These are phyloP conservation scores for Neodiprion virginianus DNA, from an alignment of 1,140 invertebrate genomes.

Conservation along the genomic window DNA sequence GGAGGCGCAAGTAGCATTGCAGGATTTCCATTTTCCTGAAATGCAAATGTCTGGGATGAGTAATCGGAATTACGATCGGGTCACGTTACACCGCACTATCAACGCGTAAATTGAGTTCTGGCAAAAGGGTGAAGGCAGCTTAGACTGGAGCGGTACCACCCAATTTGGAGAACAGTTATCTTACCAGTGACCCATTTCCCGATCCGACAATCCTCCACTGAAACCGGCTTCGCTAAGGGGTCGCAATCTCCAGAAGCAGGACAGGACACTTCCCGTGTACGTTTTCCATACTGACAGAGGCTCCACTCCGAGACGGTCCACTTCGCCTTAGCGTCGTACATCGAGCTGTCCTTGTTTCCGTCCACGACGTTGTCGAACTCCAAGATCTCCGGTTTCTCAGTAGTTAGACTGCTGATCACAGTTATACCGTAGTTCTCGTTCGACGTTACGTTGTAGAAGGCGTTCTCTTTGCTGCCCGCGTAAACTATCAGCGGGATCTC, in stretches of 20 bases:
- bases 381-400: slow-evolving; percentile 49
- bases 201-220: slow-evolving; percentile 39
- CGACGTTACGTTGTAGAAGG: slow-evolving; percentile 49
- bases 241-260: slow-evolving; percentile 43
- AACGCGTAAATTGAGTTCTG: slow-evolving; percentile 15
- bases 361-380: slow-evolving; percentile 53
- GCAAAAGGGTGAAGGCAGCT: not conserved
- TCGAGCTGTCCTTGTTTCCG: slow-evolving; percentile 44
- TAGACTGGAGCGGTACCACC: not conserved
- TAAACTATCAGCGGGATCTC: slow-evolving; percentile 45
- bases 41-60: not conserved
- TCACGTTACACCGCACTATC: not conserved
- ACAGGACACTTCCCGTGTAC: slow-evolving; percentile 45
- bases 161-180: slow-evolving; percentile 13
- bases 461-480: slow-evolving; percentile 41
- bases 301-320: slow-evolving; percentile 52
- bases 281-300: slow-evolving; percentile 39
- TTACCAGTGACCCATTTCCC: slow-evolving; percentile 50
- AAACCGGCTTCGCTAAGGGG: slow-evolving; percentile 37
- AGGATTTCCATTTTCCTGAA: slow-evolving; percentile 46
- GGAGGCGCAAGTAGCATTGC: slow-evolving; percentile 45
- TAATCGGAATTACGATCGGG: not conserved
- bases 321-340: slow-evolving; percentile 48
- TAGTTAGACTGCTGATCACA: slow-evolving; percentile 36
- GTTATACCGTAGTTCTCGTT: slow-evolving; percentile 42